Evolutionary conservation across 2,888 invertebrate species (phyloP).

Genomic region (Eucera pruinosa): DNA sequence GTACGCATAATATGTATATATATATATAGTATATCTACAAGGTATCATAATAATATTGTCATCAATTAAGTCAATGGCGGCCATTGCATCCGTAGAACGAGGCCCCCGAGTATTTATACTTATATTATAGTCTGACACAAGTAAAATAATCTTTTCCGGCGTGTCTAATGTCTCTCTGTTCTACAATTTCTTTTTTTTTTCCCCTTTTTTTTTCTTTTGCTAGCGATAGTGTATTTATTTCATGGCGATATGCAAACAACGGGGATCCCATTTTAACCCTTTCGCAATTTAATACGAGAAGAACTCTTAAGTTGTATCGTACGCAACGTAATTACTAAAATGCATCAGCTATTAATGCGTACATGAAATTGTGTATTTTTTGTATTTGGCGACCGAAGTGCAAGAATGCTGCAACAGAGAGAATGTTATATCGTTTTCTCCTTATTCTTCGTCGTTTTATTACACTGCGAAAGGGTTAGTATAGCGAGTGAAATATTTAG

Average conservation of each 20-base stretch:
- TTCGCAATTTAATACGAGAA: too few species aligned
- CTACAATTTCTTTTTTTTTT: neutral
- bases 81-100: slow-evolving; percentile 47
- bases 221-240: neutral
- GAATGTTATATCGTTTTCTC: too few species aligned
- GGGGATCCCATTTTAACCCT: too few species aligned
- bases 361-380: too few species aligned
- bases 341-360: too few species aligned
- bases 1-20: slow-evolving; percentile 44
- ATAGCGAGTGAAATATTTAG: too few species aligned
- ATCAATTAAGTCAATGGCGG: slow-evolving; percentile 71
- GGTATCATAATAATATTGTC: slow-evolving; percentile 82
- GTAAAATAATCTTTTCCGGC: slow-evolving; percentile 39
- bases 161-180: slow-evolving; percentile 14
- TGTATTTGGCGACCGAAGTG: too few species aligned
- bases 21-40: slow-evolving; percentile 70
- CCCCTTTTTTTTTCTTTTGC: neutral
- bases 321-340: too few species aligned
- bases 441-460: too few species aligned
- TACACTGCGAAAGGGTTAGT: too few species aligned
- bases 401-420: too few species aligned
- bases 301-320: too few species aligned
- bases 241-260: neutral
- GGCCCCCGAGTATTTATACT: slow-evolving; percentile 45
- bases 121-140: neutral